Percentiles rank a stretch among this genome's conserved stretches.
phyloP scores from a whole-genome alignment of 2,888 invertebrate species.

The Odontocerum albicorne region DNA sequence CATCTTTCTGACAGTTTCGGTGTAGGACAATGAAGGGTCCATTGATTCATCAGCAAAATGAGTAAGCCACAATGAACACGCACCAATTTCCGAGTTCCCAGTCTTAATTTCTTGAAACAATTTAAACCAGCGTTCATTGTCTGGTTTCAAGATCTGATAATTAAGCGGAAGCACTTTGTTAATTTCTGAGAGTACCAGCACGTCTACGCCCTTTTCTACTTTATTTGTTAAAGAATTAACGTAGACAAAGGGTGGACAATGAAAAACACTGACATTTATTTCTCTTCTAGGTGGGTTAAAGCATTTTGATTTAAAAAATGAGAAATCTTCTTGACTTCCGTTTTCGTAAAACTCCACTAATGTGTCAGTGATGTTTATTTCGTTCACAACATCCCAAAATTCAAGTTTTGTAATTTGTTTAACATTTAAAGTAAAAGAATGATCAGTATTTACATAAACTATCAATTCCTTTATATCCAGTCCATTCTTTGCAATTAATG shows the following conservation, averaged over 20 bases:
- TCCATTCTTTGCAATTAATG: no score
- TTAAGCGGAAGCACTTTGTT: neutral
- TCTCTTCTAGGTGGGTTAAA: neutral
- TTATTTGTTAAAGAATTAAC: neutral
- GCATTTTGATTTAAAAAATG: no score
- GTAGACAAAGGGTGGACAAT: constrained; percentile 1
- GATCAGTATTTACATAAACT: no score
- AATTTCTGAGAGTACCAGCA: neutral
- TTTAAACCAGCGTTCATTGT: neutral
- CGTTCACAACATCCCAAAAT: no score
- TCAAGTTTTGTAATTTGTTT: no score
- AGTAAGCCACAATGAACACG: neutral
- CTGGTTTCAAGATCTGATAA: neutral
- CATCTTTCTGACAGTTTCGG: neutral
- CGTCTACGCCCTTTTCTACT: neutral
- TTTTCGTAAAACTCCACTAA: no score
- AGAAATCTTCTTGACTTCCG: no score
- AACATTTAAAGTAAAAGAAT: no score
- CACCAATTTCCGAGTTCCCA: neutral
- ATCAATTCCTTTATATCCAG: no score
- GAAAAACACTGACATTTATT: neutral
- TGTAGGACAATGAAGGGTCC: neutral
- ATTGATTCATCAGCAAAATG: neutral
- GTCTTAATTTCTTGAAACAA: neutral
- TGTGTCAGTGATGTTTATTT: no score